Percentiles rank a stretch among this genome's conserved stretches.
phyloP scores from a whole-genome alignment of 2,888 invertebrate species.

The Drosophila incognita region DNA sequence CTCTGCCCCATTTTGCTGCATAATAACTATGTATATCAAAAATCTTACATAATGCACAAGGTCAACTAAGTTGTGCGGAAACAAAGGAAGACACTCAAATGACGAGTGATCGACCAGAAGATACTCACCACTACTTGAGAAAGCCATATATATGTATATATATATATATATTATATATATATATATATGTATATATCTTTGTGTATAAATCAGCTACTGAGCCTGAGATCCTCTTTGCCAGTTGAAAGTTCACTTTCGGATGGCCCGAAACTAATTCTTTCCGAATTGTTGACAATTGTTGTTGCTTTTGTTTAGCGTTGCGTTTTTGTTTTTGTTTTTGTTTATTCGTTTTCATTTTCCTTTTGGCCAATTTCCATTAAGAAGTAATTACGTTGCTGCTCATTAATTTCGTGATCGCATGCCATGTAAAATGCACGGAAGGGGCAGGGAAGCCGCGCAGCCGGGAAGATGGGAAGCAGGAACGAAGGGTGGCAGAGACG shows the following conservation, averaged over 20 bases:
- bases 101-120: background rate
- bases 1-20: background rate
- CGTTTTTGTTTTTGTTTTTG: constrained; percentile 7
- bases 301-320: constrained; percentile 7
- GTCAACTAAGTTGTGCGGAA: constrained; percentile 2
- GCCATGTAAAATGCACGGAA: constrained; percentile 67
- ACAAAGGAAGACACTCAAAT: constrained; percentile 4
- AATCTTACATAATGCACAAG: constrained; percentile 22
- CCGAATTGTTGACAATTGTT: constrained; percentile 5
- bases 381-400: constrained; percentile 79
- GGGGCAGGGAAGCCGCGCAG: background rate
- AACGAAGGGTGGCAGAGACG: background rate
- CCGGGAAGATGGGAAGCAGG: background rate
- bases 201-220: background rate
- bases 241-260: constrained; percentile 34
- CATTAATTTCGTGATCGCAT: constrained; percentile 81
- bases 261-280: constrained; percentile 19
- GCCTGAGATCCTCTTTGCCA: background rate
- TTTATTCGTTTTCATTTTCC: constrained; percentile 32
- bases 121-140: background rate
- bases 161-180: background rate
- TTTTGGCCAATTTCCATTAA: constrained; percentile 79
- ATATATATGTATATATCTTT: background rate
- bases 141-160: background rate
- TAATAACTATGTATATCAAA: background rate